These are phyloP conservation scores for Thunnus albacares DNA, from an alignment of 2,797 vertebrate genomes.

Conservation along the genomic window DNA sequence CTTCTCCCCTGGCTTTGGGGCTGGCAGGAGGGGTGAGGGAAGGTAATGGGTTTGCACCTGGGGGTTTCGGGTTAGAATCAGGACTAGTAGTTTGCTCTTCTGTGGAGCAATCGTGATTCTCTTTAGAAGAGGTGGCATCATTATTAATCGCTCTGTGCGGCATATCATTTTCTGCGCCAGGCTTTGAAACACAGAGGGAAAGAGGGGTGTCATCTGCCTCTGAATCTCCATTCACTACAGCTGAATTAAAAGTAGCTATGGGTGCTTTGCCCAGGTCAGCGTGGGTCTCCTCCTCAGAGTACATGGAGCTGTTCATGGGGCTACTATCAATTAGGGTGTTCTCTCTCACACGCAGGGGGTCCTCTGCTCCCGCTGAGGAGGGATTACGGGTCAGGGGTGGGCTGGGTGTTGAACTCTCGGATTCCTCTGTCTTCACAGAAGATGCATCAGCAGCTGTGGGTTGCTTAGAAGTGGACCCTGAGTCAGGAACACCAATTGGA, in stretches of 20 bases:
- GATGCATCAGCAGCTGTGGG: conserved; percentile 62
- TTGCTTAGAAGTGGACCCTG: conserved; percentile 68
- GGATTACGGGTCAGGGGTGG: conserved; percentile 72
- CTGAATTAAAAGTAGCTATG: conserved; percentile 45
- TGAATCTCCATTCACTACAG: conserved; percentile 53
- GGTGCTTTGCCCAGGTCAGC: conserved; percentile 63
- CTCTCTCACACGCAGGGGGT: conserved; percentile 62
- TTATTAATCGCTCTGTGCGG: conserved; percentile 19
- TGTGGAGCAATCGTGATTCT: conserved; percentile 33
- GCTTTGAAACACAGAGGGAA: conserved; percentile 80
- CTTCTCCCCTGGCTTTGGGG: conserved; percentile 53
- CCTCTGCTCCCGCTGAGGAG: conserved; percentile 65
- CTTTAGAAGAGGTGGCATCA: conserved; percentile 32
- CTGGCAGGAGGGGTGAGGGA: conserved; percentile 76
- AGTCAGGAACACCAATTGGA: conserved; percentile 55
- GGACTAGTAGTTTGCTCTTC: conserved; percentile 41
- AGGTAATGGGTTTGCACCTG: conserved; percentile 59
- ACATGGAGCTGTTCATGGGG: conserved; percentile 56
- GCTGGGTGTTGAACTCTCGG: conserved; percentile 72
- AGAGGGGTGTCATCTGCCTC: conserved; percentile 79
- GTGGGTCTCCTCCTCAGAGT: conserved; percentile 71
- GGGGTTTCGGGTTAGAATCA: conserved; percentile 53
- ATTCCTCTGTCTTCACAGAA: conserved; percentile 75
- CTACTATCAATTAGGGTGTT: conserved; percentile 47
- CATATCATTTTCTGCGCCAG: conserved; percentile 46